These are phyloP conservation scores for Yponomeuta plumbellus DNA, from an alignment of 2,888 invertebrate genomes.

Conservation along the genomic window DNA sequence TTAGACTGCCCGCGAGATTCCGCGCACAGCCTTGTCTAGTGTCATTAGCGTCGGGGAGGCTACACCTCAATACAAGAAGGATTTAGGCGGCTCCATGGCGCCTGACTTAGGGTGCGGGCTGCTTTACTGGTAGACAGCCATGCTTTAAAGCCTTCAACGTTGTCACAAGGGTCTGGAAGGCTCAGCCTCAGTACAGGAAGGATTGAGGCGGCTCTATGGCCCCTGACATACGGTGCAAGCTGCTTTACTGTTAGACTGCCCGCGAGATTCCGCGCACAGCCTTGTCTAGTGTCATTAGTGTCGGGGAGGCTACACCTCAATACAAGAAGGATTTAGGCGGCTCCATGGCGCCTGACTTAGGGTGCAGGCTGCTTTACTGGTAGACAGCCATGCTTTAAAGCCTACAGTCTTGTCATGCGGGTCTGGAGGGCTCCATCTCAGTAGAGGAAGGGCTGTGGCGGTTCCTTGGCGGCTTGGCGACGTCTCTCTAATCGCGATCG, in stretches of 20 bases:
- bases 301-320: background rate
- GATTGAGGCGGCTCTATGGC: background rate
- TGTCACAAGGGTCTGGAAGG: background rate
- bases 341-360: conserved; percentile 10
- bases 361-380: conserved; percentile 14
- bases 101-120: conserved; percentile 15
- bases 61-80: background rate
- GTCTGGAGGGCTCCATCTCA: background rate
- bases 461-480: conserved; percentile 17
- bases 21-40: background rate
- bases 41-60: too few relatives aligned
- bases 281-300: too few relatives aligned
- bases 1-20: conserved; percentile 38
- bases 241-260: conserved; percentile 40
- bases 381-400: background rate
- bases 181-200: background rate
- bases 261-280: too few relatives aligned
- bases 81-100: background rate
- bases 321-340: background rate
- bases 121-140: conserved; percentile 3
- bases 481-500: conserved; percentile 35
- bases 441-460: conserved; percentile 6
- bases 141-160: too few relatives aligned
- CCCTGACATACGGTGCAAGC: conserved; percentile 20
- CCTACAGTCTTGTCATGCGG: too few relatives aligned